Conservation (phyloP, 2,888 invertebrate genomes). For the Camptogramma bilineatum region DNA sequence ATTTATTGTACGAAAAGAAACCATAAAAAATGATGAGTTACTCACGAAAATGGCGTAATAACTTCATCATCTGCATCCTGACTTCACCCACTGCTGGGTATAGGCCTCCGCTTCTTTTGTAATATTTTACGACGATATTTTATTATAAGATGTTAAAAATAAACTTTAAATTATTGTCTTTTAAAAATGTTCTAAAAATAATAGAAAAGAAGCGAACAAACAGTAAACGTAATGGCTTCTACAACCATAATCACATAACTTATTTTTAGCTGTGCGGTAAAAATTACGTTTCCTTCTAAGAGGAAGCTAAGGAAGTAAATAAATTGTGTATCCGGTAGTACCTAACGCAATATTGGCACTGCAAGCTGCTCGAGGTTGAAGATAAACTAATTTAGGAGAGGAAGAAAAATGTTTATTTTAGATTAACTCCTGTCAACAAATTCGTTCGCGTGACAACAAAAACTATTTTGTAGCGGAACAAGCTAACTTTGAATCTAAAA, state of each 20-base stretch:
- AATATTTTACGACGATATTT: no score
- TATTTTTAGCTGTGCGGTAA: neutral
- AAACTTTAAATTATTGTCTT: neutral
- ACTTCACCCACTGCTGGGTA: no score
- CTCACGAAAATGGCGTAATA: no score
- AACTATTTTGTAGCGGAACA: neutral
- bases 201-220: neutral
- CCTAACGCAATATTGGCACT: constrained; percentile 11
- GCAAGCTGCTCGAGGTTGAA: neutral
- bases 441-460: neutral
- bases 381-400: constrained; percentile 2
- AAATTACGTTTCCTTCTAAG: constrained; percentile 6
- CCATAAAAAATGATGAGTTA: no score
- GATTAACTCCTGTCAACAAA: neutral
- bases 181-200: neutral
- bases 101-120: no score
- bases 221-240: neutral
- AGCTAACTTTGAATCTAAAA: neutral
- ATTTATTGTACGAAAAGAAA: no score
- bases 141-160: neutral
- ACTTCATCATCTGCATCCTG: no score
- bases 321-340: constrained; percentile 9
- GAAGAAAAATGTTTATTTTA: neutral
- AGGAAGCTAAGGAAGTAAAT: neutral
- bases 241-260: neutral